Percentiles rank a stretch among this genome's conserved stretches.
Conservation (phyloP, 2,797 vertebrate species). For the Enteromius viviparus region DNA sequence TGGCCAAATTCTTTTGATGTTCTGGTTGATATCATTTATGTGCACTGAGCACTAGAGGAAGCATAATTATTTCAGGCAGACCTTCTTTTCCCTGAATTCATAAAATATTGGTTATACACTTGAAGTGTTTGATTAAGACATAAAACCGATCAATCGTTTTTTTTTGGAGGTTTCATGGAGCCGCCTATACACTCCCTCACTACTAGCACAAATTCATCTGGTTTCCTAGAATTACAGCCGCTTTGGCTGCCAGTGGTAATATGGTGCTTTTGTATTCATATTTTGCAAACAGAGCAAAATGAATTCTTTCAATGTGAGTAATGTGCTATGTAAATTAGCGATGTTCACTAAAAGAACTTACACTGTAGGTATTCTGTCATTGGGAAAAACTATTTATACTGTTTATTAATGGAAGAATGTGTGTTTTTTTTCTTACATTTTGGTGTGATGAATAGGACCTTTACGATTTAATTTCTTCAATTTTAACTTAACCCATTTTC, state of each 20-base stretch:
- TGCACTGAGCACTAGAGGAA: neutral
- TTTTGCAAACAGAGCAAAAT: conserved; percentile 51
- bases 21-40: neutral
- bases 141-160: conserved; percentile 11
- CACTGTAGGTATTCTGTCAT: neutral
- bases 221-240: conserved; percentile 29
- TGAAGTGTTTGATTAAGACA: conserved; percentile 45
- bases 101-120: conserved; percentile 25
- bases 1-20: conserved; percentile 6
- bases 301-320: conserved; percentile 36
- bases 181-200: neutral
- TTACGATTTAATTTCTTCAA: conserved; percentile 15
- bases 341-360: conserved; percentile 25
- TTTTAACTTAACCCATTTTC: conserved; percentile 14
- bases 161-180: neutral
- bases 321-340: conserved; percentile 39
- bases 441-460: neutral
- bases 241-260: conserved; percentile 26
- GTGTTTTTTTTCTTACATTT: neutral
- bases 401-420: neutral
- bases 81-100: neutral
- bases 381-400: neutral
- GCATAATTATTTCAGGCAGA: conserved; percentile 15
- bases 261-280: conserved; percentile 39
- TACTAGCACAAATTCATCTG: conserved; percentile 8